Percentiles rank a stretch among this genome's conserved stretches.
Evolutionary conservation across 1,140 invertebrate genomes (phyloP).

Genomic region (Drosophila erecta): DNA sequence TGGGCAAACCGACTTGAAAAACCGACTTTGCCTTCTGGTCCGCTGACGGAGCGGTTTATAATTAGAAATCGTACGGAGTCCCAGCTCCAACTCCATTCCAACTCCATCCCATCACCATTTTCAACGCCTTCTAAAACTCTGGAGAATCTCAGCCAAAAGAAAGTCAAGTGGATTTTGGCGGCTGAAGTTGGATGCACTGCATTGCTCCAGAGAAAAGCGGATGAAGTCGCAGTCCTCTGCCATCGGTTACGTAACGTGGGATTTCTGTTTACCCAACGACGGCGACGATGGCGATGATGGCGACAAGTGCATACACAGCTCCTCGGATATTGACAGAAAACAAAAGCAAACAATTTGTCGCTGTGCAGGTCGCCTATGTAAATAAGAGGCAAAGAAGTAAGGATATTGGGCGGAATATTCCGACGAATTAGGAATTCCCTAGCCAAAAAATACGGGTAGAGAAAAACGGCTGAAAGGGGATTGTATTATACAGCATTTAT

Average conservation of each 20-base stretch:
- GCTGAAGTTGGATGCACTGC: conserved; percentile 61
- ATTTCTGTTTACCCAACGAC: conserved; percentile 68
- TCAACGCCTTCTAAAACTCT: conserved; percentile 40
- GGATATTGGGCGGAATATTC: background rate
- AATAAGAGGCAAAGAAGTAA: conserved; percentile 56
- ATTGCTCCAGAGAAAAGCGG: conserved; percentile 14
- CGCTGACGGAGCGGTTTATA: conserved; percentile 79
- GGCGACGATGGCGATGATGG: conserved; percentile 68
- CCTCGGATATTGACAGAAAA: conserved; percentile 76
- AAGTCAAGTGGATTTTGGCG: conserved; percentile 77
- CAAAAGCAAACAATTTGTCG: conserved; percentile 80
- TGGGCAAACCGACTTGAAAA: conserved; percentile 53
- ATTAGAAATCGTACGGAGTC: conserved; percentile 69
- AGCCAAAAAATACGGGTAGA: background rate
- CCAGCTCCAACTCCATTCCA: conserved; percentile 37
- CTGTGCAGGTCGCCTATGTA: conserved; percentile 67
- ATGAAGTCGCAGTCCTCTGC: conserved; percentile 16
- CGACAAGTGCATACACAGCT: conserved; percentile 67
- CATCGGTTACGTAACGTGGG: conserved; percentile 64
- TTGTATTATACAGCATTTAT: too few relatives aligned
- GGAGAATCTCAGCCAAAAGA: conserved; percentile 47
- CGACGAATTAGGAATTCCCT: conserved; percentile 24
- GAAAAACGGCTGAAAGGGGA: background rate
- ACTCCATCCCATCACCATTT: conserved; percentile 30
- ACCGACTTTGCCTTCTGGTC: conserved; percentile 53